Evolutionary conservation across 2,113 vertebrate genomes (phyloP), one percentile per base, ranked within the genome.

Genomic region (Polyodon spathula): DNA sequence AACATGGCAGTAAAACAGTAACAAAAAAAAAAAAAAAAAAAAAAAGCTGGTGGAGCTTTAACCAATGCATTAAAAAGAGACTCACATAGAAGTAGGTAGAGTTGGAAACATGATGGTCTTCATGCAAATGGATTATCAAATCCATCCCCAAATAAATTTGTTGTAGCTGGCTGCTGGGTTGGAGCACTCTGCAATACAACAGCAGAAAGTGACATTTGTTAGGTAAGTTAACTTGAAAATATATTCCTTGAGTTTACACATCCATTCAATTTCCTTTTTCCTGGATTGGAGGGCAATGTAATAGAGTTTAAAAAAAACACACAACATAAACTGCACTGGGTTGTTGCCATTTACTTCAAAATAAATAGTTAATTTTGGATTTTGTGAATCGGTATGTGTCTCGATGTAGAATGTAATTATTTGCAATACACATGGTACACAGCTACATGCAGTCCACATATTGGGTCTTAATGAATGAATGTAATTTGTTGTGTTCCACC

Each of bases 61-160:
- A 9, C 17, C 7, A 37, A 37, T 55, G 16, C 5, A 55, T 17
- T 17, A 10, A 10, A 6, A 27, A 5, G 43, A 16, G 15, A 59
- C 27, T 54, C 57, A 58, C 63, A 44, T 15, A 40, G 14, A 55
- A 10, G 12, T 8, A 7, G n/a, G 3, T 16, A 11, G 53, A 17
- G 5, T 4, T 8, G 6, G 17, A 37, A 9, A 17, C 53, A 55
- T 37, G 59, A 70, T 65, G 58, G 52, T 59, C 63, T 54, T 84
- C 89, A 98, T 68, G 83, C 90, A 76, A 98, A 97, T 9, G 90
- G 93, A 66, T 97, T 92, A 63, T 89, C 90, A 72, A 93, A 93
- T 50, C 84, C 64, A 68, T 89, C 87, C 38, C 67, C 89, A 72
- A 90, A 88, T 41, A 66, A 70, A 75, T 67, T 77, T 59, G 86